Evolutionary conservation across 2,797 vertebrate species (phyloP).

Genomic region (Anabas testudineus): DNA sequence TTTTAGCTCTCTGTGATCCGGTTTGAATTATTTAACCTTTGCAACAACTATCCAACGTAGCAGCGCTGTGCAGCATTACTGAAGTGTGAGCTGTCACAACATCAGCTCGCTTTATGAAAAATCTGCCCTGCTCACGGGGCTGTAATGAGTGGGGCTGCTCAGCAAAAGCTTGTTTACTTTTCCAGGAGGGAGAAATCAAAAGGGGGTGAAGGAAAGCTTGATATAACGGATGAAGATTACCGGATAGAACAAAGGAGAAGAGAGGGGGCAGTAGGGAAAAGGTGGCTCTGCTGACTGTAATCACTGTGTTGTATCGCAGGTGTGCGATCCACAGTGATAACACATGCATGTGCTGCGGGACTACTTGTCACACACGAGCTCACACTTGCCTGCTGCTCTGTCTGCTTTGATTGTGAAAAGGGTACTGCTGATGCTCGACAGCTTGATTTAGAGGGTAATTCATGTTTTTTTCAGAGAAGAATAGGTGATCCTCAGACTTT

Average conservation of each 20-base stretch:
- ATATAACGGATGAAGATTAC: conserved; percentile 43
- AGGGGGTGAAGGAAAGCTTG: conserved; percentile 40
- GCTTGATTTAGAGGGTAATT: conserved; percentile 11
- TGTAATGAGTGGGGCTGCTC: conserved; percentile 54
- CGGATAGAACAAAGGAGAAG: conserved; percentile 44
- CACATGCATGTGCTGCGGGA: conserved; percentile 31
- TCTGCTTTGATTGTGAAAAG: conserved; percentile 26
- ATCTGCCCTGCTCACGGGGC: conserved; percentile 46
- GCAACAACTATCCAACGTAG: conserved; percentile 7
- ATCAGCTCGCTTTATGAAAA: conserved; percentile 47
- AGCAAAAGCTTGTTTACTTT: conserved; percentile 71
- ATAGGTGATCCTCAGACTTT: not conserved
- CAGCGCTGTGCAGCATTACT: conserved; percentile 3
- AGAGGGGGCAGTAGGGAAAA: not conserved
- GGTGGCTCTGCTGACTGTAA: conserved; percentile 42
- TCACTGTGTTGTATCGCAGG: conserved; percentile 42
- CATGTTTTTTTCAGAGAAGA: too few relatives aligned
- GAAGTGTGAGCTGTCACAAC: conserved; percentile 60
- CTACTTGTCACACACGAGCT: not conserved
- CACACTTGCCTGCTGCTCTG: not conserved
- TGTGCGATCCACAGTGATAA: conserved; percentile 55
- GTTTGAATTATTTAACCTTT: conserved; percentile 22
- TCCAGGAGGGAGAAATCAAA: conserved; percentile 45
- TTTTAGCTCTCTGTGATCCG: conserved; percentile 1
- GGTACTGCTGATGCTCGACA: not conserved